Evolutionary conservation across 2,113 vertebrate species (phyloP), one percentile per base, ranked within the genome.

Genomic region (Peucedramus taeniatus): DNA sequence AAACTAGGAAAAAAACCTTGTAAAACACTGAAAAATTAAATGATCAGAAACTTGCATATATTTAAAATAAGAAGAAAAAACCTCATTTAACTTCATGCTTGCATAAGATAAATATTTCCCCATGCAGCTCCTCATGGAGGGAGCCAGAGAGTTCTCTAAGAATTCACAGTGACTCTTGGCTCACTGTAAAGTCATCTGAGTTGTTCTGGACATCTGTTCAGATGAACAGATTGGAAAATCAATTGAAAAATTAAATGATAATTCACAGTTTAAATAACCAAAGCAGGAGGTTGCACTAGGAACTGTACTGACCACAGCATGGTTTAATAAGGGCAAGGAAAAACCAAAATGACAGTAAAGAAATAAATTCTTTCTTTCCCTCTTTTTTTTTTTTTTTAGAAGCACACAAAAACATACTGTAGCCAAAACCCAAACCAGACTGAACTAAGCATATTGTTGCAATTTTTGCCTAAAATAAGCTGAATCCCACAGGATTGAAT

Each of bases 381-480:
- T 49, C 21, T 27, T 28, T 27, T 56, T 60, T 57, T 40, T 42
- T 35, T 66, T 56, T 30, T 91, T 75, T 30, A 77, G 63, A 77
- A 40, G 49, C 40, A 64, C 53, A 81, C 47, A n/a, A 87, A 95
- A 93, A 30, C 63, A 66, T 33, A 69, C 70, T 63, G 63, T 89
- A 90, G 90, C n/a, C 63, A 91, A 93, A 94, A 91, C 74, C 51
- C n/a, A 91, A 85, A 77, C 53, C 75, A 94, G 66, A 93, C 74
- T 69, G 50, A 94, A 93, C 63, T 85, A 80, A 79, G 47, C 11
- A 2, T 51, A 85, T 83, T 60, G 7, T 51, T 80, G 71, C 85
- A 80, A 40, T 66, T 90, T 90, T 91, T 89, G 47, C 56, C 64
- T 78, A 96, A 96, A 96, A 91, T 93, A 94, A 91, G 14, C 28